Percentiles rank a stretch among this genome's conserved stretches.
Evolutionary conservation across 2,797 vertebrate species (phyloP).

Genomic region (Notamacropus eugenii): DNA sequence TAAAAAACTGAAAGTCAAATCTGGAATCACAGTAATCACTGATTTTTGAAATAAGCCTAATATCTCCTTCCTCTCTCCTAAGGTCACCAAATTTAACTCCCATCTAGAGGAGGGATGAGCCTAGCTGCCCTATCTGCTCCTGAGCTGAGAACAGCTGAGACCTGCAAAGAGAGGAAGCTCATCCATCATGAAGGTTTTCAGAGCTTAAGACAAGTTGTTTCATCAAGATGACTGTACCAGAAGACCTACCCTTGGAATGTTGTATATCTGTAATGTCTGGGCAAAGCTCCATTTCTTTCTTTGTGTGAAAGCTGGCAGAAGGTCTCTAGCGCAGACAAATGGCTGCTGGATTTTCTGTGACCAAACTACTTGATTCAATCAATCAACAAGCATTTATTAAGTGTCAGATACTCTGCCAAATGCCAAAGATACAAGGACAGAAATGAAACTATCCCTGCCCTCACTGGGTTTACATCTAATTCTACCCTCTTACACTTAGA

Average conservation of each 20-base stretch:
- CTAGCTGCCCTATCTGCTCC: background rate
- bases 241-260: background rate
- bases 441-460: background rate
- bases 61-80: background rate
- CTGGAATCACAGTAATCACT: background rate
- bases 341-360: background rate
- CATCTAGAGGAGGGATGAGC: background rate
- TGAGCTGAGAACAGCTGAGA: background rate
- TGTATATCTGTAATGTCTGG: background rate
- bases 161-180: background rate
- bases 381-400: background rate
- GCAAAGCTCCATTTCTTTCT: background rate
- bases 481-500: background rate
- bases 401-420: background rate
- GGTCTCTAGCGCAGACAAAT: background rate
- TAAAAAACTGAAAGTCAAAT: background rate
- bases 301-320: background rate
- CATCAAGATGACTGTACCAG: background rate
- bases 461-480: background rate
- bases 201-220: background rate
- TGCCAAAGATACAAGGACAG: background rate
- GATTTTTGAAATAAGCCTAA: background rate
- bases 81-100: background rate
- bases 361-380: background rate
- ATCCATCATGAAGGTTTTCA: background rate